Percentiles rank a stretch among this genome's conserved stretches.
Conservation (phyloP, 2,888 invertebrate species). For the Punctoribates punctum region DNA sequence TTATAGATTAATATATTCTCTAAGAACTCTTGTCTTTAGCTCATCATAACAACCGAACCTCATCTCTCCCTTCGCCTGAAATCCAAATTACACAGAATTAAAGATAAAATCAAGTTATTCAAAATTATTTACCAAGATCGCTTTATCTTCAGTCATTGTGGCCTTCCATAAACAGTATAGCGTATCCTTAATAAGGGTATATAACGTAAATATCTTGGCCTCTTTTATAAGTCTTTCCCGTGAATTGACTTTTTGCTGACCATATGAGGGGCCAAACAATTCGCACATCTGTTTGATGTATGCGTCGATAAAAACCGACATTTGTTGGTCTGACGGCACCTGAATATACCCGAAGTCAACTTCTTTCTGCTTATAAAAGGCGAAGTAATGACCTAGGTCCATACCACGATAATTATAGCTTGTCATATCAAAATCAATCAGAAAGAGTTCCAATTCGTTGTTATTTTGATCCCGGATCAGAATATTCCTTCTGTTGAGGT, state of each 20-base stretch:
- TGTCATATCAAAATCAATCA: slow-evolving; percentile 38
- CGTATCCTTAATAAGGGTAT: slow-evolving; percentile 17
- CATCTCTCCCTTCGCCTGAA: too few relatives aligned
- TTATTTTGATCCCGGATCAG: background rate
- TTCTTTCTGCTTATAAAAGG: background rate
- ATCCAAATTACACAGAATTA: too few relatives aligned
- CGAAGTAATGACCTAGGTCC: slow-evolving; percentile 36
- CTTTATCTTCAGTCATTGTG: too few relatives aligned
- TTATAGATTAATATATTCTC: too few relatives aligned
- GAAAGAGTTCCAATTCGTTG: background rate
- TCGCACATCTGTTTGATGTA: slow-evolving; percentile 11
- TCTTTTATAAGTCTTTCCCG: slow-evolving; percentile 23
- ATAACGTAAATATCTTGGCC: slow-evolving; percentile 24
- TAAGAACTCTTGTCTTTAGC: too few relatives aligned
- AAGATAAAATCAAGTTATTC: too few relatives aligned
- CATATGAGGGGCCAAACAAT: background rate
- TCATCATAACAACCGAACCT: too few relatives aligned
- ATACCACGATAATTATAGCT: slow-evolving; percentile 18
- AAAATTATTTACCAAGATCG: too few relatives aligned
- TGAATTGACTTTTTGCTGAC: background rate
- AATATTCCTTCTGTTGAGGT: slow-evolving; percentile 38
- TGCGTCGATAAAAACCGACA: slow-evolving; percentile 27
- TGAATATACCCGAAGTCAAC: slow-evolving; percentile 16
- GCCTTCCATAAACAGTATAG: too few relatives aligned
- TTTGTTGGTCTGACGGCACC: slow-evolving; percentile 31